Evolutionary conservation across 2,797 vertebrate genomes (phyloP).

Genomic region (Siniperca scherzeri): DNA sequence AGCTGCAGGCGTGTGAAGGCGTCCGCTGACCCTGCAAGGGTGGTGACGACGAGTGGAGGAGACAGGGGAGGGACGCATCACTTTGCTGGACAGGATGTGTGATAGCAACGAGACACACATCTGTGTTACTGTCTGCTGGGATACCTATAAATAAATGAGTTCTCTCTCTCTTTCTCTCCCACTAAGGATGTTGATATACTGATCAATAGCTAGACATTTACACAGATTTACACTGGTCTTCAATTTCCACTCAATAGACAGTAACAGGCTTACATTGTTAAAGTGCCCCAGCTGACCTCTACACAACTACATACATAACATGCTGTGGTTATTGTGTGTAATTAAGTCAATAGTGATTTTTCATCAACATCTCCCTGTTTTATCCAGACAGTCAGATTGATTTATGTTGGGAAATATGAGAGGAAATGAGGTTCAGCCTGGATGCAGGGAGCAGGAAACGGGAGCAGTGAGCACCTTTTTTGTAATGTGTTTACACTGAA

Average conservation of each 20-base stretch:
- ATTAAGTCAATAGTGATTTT: conserved; percentile 54
- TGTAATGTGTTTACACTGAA: conserved; percentile 14
- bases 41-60: conserved; percentile 59
- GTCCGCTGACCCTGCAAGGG: conserved; percentile 47
- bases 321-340: conserved; percentile 39
- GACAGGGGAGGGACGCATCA: conserved; percentile 57
- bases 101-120: conserved; percentile 42
- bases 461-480: not conserved
- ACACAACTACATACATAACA: conserved; percentile 19
- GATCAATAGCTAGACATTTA: conserved; percentile 51
- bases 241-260: conserved; percentile 53
- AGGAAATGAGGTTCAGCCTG: conserved; percentile 24
- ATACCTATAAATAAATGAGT: conserved; percentile 59
- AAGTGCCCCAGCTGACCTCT: conserved; percentile 58
- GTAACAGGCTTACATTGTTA: conserved; percentile 27
- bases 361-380: conserved; percentile 40
- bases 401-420: conserved; percentile 31
- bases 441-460: conserved; percentile 6
- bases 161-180: not conserved
- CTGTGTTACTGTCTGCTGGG: conserved; percentile 37
- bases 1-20: conserved; percentile 39
- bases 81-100: conserved; percentile 53
- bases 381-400: conserved; percentile 44
- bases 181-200: conserved; percentile 23
- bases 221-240: conserved; percentile 46